Evolutionary conservation across 2,113 vertebrate species (phyloP).

Genomic region (Ciconia maguari): DNA sequence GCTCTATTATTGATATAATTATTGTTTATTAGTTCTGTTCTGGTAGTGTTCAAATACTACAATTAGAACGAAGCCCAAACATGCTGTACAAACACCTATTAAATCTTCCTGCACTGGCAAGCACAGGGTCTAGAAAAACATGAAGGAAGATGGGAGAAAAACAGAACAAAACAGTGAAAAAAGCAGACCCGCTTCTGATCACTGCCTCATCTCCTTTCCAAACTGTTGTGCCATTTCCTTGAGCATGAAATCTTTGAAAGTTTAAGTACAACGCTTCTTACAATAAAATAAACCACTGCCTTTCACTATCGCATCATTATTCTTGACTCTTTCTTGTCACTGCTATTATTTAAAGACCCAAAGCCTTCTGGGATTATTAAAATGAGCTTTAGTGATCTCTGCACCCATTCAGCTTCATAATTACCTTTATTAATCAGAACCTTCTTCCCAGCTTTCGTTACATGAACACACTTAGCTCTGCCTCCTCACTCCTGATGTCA

Average conservation of each 20-base stretch:
- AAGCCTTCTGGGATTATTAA: background rate
- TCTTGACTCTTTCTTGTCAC: background rate
- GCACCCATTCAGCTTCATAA: background rate
- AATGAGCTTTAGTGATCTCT: background rate
- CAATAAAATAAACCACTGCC: background rate
- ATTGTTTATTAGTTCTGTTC: slow-evolving; percentile 9
- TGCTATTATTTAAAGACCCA: background rate
- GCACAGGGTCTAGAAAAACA: background rate
- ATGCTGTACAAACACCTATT: slow-evolving; percentile 5
- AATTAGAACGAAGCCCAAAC: background rate
- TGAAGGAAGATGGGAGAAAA: background rate
- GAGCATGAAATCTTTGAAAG: background rate
- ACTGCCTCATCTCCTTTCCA: background rate
- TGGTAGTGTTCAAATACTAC: background rate
- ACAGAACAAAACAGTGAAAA: background rate
- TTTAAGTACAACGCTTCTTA: background rate
- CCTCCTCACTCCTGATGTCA: background rate
- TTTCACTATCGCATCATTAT: background rate
- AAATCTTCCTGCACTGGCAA: background rate
- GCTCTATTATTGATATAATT: slow-evolving; percentile 21
- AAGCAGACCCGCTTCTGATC: background rate
- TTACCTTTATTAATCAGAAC: background rate
- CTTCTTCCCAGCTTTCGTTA: background rate
- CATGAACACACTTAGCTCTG: background rate
- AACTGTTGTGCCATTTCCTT: background rate